These are phyloP conservation scores for Drosophila sordidula DNA, from an alignment of 2,888 invertebrate genomes.

Conservation along the genomic window DNA sequence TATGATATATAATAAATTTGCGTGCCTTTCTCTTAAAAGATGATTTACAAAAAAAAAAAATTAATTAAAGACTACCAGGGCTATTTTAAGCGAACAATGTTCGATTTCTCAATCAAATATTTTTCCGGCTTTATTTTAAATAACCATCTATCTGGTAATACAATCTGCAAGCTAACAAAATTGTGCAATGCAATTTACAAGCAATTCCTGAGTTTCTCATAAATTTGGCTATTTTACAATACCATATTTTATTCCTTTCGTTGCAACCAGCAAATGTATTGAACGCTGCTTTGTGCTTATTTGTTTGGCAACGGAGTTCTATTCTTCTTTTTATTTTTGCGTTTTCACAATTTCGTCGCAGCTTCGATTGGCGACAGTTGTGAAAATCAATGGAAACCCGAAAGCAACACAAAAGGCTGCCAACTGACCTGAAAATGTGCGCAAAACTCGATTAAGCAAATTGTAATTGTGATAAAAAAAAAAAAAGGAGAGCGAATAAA, in stretches of 20 bases:
- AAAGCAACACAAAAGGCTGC: constrained; percentile 60
- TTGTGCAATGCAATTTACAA: constrained; percentile 7
- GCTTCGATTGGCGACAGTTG: constrained; percentile 44
- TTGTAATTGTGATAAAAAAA: constrained; percentile 64
- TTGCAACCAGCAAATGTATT: constrained; percentile 37
- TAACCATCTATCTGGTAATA: background rate
- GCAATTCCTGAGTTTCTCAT: constrained; percentile 23
- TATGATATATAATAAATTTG: too few relatives aligned
- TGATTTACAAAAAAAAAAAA: background rate
- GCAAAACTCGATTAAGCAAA: constrained; percentile 75
- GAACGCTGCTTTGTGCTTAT: constrained; percentile 44
- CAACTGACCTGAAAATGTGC: constrained; percentile 76
- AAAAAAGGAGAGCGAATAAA: constrained; percentile 24
- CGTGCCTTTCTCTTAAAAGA: background rate
- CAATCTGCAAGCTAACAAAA: constrained; percentile 3
- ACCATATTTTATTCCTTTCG: constrained; percentile 16
- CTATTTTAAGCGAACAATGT: too few relatives aligned
- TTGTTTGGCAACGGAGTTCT: constrained; percentile 38
- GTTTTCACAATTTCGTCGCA: constrained; percentile 7
- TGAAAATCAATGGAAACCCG: constrained; percentile 56
- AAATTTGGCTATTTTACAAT: constrained; percentile 44
- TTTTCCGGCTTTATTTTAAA: background rate
- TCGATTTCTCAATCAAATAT: too few relatives aligned
- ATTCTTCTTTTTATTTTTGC: constrained; percentile 3
- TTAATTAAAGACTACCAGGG: too few relatives aligned